A percentile compares a stretch with the other conserved stretches of the same genome.
These are phyloP conservation scores for Drosophila glabriapex DNA, from an alignment of 2,888 invertebrate species.

Conservation along the genomic window DNA sequence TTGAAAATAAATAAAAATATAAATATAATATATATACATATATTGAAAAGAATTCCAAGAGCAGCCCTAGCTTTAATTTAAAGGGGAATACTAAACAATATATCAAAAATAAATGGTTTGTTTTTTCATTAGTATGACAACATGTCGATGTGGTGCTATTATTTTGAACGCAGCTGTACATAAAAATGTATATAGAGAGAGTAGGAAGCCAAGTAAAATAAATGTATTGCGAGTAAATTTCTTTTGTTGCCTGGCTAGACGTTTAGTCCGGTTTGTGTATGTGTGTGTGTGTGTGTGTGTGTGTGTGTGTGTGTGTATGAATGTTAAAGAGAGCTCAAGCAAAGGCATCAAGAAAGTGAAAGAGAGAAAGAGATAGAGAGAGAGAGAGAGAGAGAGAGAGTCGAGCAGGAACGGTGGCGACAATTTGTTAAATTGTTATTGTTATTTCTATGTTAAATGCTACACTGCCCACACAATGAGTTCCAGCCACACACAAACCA, in stretches of 20 bases:
- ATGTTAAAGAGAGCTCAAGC: constrained; percentile 14
- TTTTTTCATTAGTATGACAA: neutral
- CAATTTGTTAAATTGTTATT: constrained; percentile 82
- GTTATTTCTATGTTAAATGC: constrained; percentile 81
- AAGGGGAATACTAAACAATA: neutral
- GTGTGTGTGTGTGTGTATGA: constrained; percentile 5
- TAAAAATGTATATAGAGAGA: neutral
- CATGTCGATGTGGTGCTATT: neutral
- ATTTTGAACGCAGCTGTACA: neutral
- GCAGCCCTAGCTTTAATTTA: neutral
- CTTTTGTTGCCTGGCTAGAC: constrained; percentile 76
- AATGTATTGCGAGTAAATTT: constrained; percentile 74
- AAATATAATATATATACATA: neutral
- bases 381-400: constrained; percentile 11
- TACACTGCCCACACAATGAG: constrained; percentile 74
- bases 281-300: constrained; percentile 12
- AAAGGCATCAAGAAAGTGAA: constrained; percentile 14
- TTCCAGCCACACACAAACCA: neutral
- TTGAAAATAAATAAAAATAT: neutral
- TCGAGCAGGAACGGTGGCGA: constrained; percentile 59
- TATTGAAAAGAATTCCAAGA: neutral
- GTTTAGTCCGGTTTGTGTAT: constrained; percentile 44
- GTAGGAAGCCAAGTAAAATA: constrained; percentile 68
- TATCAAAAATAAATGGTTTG: neutral
- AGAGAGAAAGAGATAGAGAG: constrained; percentile 19